Evolutionary conservation across 2,888 invertebrate genomes (phyloP).

Genomic region (Gastracanthus pulcherrimus): DNA sequence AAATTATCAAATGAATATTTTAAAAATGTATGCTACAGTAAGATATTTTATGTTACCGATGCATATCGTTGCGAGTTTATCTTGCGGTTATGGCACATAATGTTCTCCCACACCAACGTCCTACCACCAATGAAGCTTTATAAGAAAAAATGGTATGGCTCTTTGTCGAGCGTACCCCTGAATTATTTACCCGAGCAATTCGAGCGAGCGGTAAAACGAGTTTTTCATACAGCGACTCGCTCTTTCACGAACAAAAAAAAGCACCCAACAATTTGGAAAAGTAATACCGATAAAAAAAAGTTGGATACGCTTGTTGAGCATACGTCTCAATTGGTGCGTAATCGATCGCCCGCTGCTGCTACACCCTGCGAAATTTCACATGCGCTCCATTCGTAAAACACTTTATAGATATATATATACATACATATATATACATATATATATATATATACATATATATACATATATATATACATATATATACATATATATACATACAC

Average conservation of each 20-base stretch:
- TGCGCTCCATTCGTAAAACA: background rate
- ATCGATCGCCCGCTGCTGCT: conserved; percentile 7
- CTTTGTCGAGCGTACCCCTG: background rate
- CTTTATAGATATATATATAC: too few species aligned
- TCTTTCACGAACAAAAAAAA: background rate
- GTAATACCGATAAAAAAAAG: conserved; percentile 15
- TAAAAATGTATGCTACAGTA: too few species aligned
- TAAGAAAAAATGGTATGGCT: background rate
- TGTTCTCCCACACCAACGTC: background rate
- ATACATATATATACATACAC: too few species aligned
- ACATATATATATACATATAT: too few species aligned
- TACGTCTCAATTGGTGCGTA: conserved; percentile 29
- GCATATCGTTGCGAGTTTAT: too few species aligned
- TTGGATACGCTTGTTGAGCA: background rate
- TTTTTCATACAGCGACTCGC: background rate
- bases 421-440: too few species aligned
- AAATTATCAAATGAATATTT: too few species aligned
- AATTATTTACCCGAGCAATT: conserved; percentile 9
- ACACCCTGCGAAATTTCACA: conserved; percentile 22
- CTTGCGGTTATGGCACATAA: too few species aligned
- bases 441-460: too few species aligned
- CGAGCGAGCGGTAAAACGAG: background rate
- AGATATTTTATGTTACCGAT: too few species aligned
- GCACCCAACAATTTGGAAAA: conserved; percentile 11
- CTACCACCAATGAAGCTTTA: background rate